These are phyloP conservation scores for Lamellibrachia satsuma DNA, from an alignment of 2,888 invertebrate genomes.

Conservation along the genomic window DNA sequence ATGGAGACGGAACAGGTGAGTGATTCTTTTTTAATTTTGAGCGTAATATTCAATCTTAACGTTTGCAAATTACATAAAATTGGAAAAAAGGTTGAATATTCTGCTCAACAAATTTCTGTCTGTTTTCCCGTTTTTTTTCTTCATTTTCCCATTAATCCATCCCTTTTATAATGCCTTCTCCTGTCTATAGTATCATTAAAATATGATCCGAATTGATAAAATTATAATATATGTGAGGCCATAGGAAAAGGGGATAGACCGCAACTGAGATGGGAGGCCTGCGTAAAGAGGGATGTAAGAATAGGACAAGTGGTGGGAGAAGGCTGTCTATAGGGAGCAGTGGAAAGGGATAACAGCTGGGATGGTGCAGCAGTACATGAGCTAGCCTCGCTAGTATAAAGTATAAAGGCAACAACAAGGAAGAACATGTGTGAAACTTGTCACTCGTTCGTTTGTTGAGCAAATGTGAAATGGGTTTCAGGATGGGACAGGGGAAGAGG, in stretches of 20 bases:
- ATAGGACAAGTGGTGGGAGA: no score
- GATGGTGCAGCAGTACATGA: no score
- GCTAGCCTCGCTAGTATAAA: no score
- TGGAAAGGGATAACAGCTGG: no score
- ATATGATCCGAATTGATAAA: no score
- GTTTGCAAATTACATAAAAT: background rate
- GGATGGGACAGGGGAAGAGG: background rate
- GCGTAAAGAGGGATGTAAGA: no score
- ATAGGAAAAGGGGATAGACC: no score
- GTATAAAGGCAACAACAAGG: background rate
- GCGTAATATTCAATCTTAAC: background rate
- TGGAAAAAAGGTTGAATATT: background rate
- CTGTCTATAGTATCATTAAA: background rate
- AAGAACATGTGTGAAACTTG: background rate
- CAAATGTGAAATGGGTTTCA: background rate
- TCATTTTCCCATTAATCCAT: background rate
- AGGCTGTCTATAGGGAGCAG: no score
- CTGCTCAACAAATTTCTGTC: background rate
- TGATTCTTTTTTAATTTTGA: background rate
- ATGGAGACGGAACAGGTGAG: constrained; percentile 19
- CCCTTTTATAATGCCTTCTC: background rate
- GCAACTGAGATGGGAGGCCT: no score
- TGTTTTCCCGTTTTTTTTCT: background rate
- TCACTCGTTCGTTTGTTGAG: background rate
- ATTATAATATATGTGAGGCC: no score